A percentile compares a stretch with the other conserved stretches of the same genome.
Conservation (phyloP, 2,113 vertebrate species). For the Elephas maximus region DNA sequence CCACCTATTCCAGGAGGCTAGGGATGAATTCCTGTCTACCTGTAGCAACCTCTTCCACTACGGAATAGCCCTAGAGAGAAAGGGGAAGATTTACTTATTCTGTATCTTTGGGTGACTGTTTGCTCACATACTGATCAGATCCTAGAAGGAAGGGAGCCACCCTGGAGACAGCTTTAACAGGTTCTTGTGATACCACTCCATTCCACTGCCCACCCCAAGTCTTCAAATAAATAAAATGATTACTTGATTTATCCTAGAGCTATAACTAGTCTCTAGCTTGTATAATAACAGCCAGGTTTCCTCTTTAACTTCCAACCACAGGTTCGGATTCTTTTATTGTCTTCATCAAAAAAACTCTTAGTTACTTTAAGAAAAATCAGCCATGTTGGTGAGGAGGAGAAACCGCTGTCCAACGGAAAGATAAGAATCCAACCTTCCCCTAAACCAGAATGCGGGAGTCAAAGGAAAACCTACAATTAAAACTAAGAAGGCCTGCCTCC, state of each 20-base stretch:
- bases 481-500: background rate
- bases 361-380: background rate
- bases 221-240: constrained; percentile 29
- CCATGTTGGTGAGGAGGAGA: background rate
- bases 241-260: constrained; percentile 17
- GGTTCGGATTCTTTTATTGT: background rate
- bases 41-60: background rate
- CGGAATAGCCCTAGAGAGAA: background rate
- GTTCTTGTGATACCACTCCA: background rate
- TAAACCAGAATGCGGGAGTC: background rate
- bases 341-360: background rate
- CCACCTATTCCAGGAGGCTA: background rate
- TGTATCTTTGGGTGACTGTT: background rate
- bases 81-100: background rate
- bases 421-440: background rate
- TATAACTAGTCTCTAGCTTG: constrained; percentile 2
- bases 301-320: background rate
- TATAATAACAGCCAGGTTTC: background rate
- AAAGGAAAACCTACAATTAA: background rate
- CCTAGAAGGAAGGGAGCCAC: background rate
- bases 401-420: background rate
- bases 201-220: background rate
- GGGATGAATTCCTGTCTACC: background rate
- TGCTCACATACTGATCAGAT: background rate
- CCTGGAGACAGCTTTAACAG: background rate